Evolutionary conservation across 2,113 vertebrate species (phyloP), one percentile per base, ranked within the genome.

Genomic region (Aleadryas rufinucha): DNA sequence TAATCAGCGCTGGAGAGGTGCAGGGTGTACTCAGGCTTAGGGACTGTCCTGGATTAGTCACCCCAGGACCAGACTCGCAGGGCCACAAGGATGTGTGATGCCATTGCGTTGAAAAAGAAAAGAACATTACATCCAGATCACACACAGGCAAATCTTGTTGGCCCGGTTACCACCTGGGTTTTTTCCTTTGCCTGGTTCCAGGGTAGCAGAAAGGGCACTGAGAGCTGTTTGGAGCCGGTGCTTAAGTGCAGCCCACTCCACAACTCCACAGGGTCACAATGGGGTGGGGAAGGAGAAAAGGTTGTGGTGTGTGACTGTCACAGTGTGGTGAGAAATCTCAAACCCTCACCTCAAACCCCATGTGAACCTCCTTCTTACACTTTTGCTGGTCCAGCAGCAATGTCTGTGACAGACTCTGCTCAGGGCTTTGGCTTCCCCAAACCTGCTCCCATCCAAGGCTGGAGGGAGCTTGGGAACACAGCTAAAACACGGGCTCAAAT

Each of bases 1-100:
- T 78, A 92, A 95, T 85, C 68, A 84, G 90, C 17, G 0, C 92
- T 71, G 2, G 6, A 75, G 91, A 90, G 89, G 74, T 7, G 5
- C 79, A 65, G 64, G 59, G 19, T 60, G 49, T 77, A 64, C 87
- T 64, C 35, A 17, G 24, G 68, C 64, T 89, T 77, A 94, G 90
- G 86, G 96, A 95, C 94, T 97, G 69, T 92, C 78, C 95, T 91
- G 87, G 27, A 83, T 96, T 94, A 95, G 90, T 97, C 83, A 92
- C 27, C 60, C 41, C 7, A 2, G 52, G 49, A 90, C 71, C 87
- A 83, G 78, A 68, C 68, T 52, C 33, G 70, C 47, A 39, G 84
- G 63, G 82, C 77, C 60, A 47, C 76, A 87, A 49, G 49, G 81
- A 87, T 88, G 61, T 42, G 66, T 90, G 87, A 45, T 68, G 71